Conservation (phyloP, 2,797 vertebrate genomes). For the Pygocentrus nattereri region DNA sequence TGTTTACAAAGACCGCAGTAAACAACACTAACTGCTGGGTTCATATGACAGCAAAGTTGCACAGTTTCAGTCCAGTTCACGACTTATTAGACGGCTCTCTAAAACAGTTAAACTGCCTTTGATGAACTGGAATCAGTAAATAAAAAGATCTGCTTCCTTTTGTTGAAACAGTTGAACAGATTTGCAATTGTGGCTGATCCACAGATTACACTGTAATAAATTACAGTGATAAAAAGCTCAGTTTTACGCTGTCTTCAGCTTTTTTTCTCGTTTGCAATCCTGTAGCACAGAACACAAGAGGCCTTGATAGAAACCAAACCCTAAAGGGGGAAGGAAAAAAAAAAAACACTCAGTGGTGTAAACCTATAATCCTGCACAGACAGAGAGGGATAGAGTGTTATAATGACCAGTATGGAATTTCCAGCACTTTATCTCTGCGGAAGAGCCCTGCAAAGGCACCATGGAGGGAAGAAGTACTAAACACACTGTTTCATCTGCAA, state of each 20-base stretch:
- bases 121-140: not conserved
- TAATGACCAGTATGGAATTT: conserved; percentile 65
- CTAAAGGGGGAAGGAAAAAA: too few relatives aligned
- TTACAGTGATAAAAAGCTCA: not conserved
- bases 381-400: conserved; percentile 60
- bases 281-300: not conserved
- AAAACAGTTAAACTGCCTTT: not conserved
- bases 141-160: conserved; percentile 11
- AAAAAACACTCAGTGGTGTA: conserved; percentile 34
- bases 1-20: conserved; percentile 46
- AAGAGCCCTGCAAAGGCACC: conserved; percentile 57
- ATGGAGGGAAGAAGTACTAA: conserved; percentile 63
- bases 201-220: conserved; percentile 20
- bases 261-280: not conserved
- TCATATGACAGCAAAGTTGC: conserved; percentile 25
- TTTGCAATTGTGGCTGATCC: conserved; percentile 16
- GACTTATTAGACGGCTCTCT: conserved; percentile 6
- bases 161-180: conserved; percentile 19
- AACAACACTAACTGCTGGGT: conserved; percentile 55
- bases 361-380: conserved; percentile 60
- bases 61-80: conserved; percentile 1
- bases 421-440: conserved; percentile 59
- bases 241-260: not conserved
- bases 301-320: conserved; percentile 14
- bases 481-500: conserved; percentile 77